Base-by-base conservation (phyloP, 1,140 invertebrate species). In the Thaumetopoea pityocampa region DNA sequence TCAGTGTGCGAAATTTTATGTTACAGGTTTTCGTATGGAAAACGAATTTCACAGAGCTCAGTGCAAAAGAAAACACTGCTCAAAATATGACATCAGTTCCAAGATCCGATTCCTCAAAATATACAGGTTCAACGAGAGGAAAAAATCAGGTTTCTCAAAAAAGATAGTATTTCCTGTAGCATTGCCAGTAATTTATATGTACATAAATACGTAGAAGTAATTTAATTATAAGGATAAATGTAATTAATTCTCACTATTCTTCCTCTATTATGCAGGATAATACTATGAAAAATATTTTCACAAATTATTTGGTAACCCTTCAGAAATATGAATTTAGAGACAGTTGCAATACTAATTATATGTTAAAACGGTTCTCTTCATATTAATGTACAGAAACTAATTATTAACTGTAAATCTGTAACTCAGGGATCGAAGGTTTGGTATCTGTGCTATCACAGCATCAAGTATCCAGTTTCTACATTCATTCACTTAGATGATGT, bases 21-120 rank as follows among this genome's bases (percentile, higher is more conserved):
- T 77, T 81, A 12, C 53, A 90, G 89, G 86, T 90, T 2, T 82
- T 89, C 47, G 78, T 90, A 14, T 91, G 89, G 89, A 89, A 88
- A 70, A 89, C 89, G 23, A 86, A 86, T 54, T 85, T 86, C 36
- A 77, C 70, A 40, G 58, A 76, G 41, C 36, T 78, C 20, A 70
- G 74, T 19, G 10, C 28, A 15, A 84, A 80, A 46, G 80, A 81
- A 40, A 81, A 81, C 57, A 26, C 67, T 17, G 42, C 30, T 28
- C 57, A 67, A 19, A 76, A 68, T 58, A 10, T 5, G 3, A 28
- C 37, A 19, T 24, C 48, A 37, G 34, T 58, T 19, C 38, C 44
- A 9, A 64, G 49, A 44, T 44, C 65, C 19, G 40, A 24, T 34
- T 63, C 67, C 19, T 56, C 66, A 20, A 76, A 77, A 60, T 11